A percentile compares a stretch with the other conserved stretches of the same genome.
phyloP scores from a whole-genome alignment of 2,797 vertebrate genomes.

The Chelidonichthys spinosus region DNA sequence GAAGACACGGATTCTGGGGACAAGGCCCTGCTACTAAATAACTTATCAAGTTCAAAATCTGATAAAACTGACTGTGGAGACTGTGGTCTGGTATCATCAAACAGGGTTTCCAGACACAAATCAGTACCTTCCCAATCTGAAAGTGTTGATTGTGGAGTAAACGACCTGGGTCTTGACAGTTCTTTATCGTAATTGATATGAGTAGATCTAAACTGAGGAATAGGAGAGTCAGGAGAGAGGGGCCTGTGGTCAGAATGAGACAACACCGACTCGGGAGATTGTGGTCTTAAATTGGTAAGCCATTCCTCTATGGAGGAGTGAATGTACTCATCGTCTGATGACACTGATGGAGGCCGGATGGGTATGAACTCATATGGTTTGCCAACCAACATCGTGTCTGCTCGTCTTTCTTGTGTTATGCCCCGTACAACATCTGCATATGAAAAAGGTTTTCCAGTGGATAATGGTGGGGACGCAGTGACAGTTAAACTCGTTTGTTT shows the following conservation, averaged over 20 bases:
- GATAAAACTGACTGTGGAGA: slow-evolving; percentile 42
- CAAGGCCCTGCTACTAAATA: slow-evolving; percentile 18
- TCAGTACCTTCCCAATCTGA: slow-evolving; percentile 29
- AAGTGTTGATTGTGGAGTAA: slow-evolving; percentile 3
- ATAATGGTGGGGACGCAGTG: too few relatives aligned
- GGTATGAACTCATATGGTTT: too few relatives aligned
- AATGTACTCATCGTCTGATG: background rate
- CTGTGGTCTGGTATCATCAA: slow-evolving; percentile 26
- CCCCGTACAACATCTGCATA: too few relatives aligned
- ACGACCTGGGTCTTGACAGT: background rate
- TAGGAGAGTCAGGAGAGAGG: slow-evolving; percentile 15
- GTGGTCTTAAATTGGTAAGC: too few relatives aligned
- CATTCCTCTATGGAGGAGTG: too few relatives aligned
- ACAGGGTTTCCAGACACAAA: slow-evolving; percentile 32
- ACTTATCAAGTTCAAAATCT: slow-evolving; percentile 5
- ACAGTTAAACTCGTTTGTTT: too few relatives aligned
- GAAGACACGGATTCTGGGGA: slow-evolving; percentile 53
- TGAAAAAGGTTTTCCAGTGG: too few relatives aligned
- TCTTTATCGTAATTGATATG: background rate
- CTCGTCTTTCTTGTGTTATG: too few relatives aligned
- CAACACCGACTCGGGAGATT: background rate
- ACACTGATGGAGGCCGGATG: background rate
- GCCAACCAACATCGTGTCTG: too few relatives aligned
- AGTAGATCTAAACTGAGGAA: slow-evolving; percentile 1
- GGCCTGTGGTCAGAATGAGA: background rate